Conservation (phyloP, 2,888 invertebrate species). For the Mythimna vitellina region DNA sequence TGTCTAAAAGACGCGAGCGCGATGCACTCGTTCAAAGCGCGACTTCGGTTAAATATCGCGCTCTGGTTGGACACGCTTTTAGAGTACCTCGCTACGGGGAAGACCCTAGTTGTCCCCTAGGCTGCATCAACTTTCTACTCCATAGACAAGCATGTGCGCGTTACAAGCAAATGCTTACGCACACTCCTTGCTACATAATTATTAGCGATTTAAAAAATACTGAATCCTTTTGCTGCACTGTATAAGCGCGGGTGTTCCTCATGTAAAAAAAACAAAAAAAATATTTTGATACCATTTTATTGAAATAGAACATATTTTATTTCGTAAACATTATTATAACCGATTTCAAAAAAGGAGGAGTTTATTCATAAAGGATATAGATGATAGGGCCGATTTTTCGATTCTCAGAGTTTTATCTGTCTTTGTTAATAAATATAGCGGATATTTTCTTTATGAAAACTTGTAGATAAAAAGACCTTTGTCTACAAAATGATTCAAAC, state of each 20-base stretch:
- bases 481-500: constrained; percentile 33
- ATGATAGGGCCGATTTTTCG: background rate
- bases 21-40: too few relatives aligned
- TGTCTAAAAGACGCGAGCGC: too few relatives aligned
- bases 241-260: background rate
- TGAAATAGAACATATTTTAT: constrained; percentile 55
- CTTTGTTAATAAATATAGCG: background rate
- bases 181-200: too few relatives aligned
- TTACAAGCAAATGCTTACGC: too few relatives aligned
- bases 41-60: too few relatives aligned
- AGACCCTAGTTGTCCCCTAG: too few relatives aligned
- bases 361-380: constrained; percentile 12
- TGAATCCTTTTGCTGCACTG: too few relatives aligned
- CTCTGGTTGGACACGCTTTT: too few relatives aligned
- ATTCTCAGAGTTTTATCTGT: background rate
- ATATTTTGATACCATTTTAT: constrained; percentile 50
- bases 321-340: constrained; percentile 29
- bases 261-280: constrained; percentile 9
- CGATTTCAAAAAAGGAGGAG: constrained; percentile 1
- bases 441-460: background rate
- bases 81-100: too few relatives aligned
- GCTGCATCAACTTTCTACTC: too few relatives aligned
- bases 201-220: too few relatives aligned
- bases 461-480: background rate
- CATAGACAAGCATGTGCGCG: background rate